phyloP scores from a whole-genome alignment of 2,113 vertebrate genomes.

The Leptocoma aspasia region DNA sequence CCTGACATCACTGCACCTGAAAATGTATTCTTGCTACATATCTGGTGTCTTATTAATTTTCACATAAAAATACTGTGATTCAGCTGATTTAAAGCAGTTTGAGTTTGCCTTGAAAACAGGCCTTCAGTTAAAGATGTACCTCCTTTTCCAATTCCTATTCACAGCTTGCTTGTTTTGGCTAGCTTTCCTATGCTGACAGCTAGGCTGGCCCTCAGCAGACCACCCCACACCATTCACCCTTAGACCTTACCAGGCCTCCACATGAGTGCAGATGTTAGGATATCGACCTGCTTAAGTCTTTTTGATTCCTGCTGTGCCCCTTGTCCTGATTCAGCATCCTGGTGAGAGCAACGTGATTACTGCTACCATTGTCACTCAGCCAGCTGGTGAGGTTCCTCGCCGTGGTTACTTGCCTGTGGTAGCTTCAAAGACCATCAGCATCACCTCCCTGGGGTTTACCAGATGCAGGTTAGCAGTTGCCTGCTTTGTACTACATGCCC shows the following conservation, averaged over 20 bases:
- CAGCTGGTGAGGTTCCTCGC: background rate
- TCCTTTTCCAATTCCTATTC: background rate
- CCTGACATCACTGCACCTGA: background rate
- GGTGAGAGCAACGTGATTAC: background rate
- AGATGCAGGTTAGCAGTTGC: background rate
- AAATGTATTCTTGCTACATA: background rate
- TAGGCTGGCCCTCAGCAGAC: background rate
- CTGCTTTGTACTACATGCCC: background rate
- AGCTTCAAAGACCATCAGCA: conserved; percentile 31
- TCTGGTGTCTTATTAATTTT: background rate
- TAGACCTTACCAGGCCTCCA: background rate
- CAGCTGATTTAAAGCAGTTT: background rate
- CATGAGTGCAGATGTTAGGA: background rate
- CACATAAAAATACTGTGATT: background rate
- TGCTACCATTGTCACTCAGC: background rate
- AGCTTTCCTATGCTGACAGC: background rate
- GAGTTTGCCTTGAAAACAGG: background rate
- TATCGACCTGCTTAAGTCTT: background rate
- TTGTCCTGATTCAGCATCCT: conserved; percentile 10
- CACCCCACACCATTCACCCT: background rate
- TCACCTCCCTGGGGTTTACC: conserved; percentile 12
- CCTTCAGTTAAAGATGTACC: background rate
- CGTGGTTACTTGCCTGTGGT: background rate
- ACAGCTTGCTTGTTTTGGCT: background rate
- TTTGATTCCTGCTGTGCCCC: background rate